Base-by-base conservation (phyloP, 1,140 invertebrate species). In the Chironomus striatipennis region DNA sequence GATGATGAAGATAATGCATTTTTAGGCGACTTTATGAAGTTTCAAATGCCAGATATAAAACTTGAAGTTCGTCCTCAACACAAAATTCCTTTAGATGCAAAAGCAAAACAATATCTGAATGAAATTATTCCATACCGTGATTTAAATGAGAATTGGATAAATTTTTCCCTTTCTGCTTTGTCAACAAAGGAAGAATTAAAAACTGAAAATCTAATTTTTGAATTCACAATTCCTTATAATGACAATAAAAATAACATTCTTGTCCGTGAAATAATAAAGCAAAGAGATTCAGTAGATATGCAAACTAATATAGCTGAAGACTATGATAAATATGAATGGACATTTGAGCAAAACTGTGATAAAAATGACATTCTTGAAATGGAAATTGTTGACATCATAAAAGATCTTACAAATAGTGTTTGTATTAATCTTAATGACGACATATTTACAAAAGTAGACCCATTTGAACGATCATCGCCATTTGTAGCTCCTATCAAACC, bases 351-450 rank as follows among this genome's bases (percentile, higher is more conserved):
- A 20, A 70, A 70, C 10, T 15, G 15, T 18, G 65, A 70, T 70
- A 70, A 70, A 20, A 70, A 21, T 21, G 65, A 70, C 18, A 21
- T 10, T 4, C 4, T 21, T 7, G 65, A 70, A 20, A 20, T 18
- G 17, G 65, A 70, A 70, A 70, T 70, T 21, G 20, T 70, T 7
- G 65, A 70, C 20, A 70, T 70, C 0, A 20, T 70, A 9, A 70
- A 70, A 70, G 65, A 70, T 70, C 18, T 70, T 4, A 21, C 65
- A 70, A 70, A 70, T 18, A 70, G 65, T 12, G 20, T 21, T 2
- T 70, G n/a, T 20, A 18, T 70, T 2, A 70, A 70, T 20, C 65
- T 70, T 17, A 70, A 70, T 70, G 65, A 70, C 20, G 65, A 70
- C 18, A 9, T 70, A 18, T 70, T 70, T 20, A 70, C 65, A 21